Evolutionary conservation across 2,888 invertebrate genomes (phyloP).

Genomic region (Chromoteleia sp.): DNA sequence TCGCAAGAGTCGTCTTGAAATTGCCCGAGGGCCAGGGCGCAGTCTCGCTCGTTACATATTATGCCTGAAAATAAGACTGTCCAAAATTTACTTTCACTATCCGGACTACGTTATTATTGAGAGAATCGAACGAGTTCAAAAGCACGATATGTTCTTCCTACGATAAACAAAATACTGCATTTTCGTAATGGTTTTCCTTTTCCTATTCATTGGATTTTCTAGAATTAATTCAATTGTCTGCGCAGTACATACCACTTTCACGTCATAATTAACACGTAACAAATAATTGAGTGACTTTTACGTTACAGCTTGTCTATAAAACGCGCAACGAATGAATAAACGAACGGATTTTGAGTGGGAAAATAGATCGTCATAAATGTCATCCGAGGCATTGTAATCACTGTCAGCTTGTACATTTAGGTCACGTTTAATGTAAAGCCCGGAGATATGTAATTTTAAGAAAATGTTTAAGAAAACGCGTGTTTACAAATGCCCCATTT

Average conservation of each 20-base stretch:
- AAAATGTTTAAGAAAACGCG: constrained; percentile 20
- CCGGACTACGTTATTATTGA: constrained; percentile 13
- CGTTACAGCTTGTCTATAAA: constrained; percentile 1
- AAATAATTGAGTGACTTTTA: constrained; percentile 9
- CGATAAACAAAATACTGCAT: not conserved
- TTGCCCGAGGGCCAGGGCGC: constrained; percentile 20
- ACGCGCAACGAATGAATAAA: constrained; percentile 18
- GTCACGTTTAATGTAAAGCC: constrained; percentile 36
- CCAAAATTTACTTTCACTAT: constrained; percentile 46
- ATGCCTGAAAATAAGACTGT: constrained; percentile 29
- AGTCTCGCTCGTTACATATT: constrained; percentile 23
- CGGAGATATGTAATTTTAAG: constrained; percentile 20
- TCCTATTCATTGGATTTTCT: too few relatives aligned
- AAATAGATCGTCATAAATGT: constrained; percentile 51
- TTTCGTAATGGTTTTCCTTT: too few relatives aligned
- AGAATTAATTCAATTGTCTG: not conserved
- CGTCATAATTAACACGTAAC: not conserved
- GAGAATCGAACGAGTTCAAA: constrained; percentile 4
- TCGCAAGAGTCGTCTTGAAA: not conserved
- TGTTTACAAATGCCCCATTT: constrained; percentile 7
- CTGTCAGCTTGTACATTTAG: constrained; percentile 43
- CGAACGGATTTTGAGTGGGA: constrained; percentile 21
- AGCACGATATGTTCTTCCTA: constrained; percentile 6
- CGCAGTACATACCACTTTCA: not conserved
- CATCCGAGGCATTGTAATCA: constrained; percentile 39